Evolutionary conservation across 2,888 invertebrate species (phyloP), one percentile per base, ranked within the genome.

Genomic region (Capitulum mitella): DNA sequence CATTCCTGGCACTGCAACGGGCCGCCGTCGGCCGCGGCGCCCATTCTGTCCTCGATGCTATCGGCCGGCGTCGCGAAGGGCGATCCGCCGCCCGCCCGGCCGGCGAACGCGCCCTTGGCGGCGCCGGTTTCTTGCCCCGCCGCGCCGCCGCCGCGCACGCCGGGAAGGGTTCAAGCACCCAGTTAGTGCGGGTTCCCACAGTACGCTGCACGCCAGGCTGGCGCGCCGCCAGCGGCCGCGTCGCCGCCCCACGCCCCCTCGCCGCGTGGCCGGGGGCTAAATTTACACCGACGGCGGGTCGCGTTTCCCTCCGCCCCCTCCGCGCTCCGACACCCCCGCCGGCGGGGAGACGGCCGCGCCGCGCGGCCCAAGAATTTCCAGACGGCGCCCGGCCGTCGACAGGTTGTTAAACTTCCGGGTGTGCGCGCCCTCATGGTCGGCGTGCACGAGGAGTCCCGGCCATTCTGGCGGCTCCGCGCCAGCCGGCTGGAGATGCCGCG

Each of bases 111-210:
- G 34, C 64, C 64, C 34, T 34, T 64, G 16, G 19, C 19, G 64
- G 6, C 34, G 64, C 5, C 22, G 51, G 51, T 51, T 51, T 51
- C 51, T 51, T 51, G 64, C 64, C 64, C 29, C 64, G 14, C 5
- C 64, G 29, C 29, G 34, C 58, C n/a, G 2, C n/a, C 58, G 10
- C n/a, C 58, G 58, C 22, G 6, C 58, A 10, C 10, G 58, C 34
- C 32, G 64, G 1, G 34, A 64, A 64, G 64, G 64, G 64, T 64
- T 64, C 64, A 64, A 64, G 64, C 64, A 64, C 64, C 64, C 64
- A 64, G 64, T 64, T 64, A 64, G 64, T 64, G 64, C 29, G 64
- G 29, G 58, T 64, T 64, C 64, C 64, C 64, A 64, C 64, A 32
- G 19, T 12, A 3, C 19, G 64, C n/a, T 29, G n/a, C 26, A n/a